These are phyloP conservation scores for Clavelina lepadiformis DNA, from an alignment of 23 tunicate genomes.

Conservation along the genomic window DNA sequence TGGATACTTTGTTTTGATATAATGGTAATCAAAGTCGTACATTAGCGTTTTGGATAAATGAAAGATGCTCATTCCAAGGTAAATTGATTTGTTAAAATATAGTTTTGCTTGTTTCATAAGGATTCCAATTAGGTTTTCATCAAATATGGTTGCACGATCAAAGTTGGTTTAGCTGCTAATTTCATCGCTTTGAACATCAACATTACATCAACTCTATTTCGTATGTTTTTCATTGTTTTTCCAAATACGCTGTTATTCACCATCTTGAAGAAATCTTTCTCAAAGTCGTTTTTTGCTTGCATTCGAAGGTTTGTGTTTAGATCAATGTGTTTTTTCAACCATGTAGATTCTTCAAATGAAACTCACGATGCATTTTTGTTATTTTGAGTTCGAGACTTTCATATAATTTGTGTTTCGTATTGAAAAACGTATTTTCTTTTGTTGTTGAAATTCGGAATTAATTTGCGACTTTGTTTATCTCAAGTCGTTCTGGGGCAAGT, in stretches of 20 bases:
- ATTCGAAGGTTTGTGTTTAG: background rate
- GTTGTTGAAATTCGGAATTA: background rate
- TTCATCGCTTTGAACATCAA: background rate
- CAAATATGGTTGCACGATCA: background rate
- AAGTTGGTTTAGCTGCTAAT: constrained; percentile 1
- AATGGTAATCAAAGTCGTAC: background rate
- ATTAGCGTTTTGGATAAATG: background rate
- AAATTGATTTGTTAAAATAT: background rate
- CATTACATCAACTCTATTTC: background rate
- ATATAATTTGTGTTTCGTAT: background rate
- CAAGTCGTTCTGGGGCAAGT: background rate
- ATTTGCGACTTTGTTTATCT: background rate
- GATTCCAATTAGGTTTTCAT: background rate
- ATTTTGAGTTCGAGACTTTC: background rate
- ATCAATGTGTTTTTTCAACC: background rate
- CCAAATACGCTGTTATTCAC: constrained; percentile 1
- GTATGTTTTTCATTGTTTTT: background rate
- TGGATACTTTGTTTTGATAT: constrained; percentile 1
- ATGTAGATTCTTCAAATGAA: background rate
- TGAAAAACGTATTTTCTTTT: background rate
- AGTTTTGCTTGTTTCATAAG: background rate
- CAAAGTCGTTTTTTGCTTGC: background rate
- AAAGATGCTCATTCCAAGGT: background rate
- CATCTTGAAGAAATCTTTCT: background rate
- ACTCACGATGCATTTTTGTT: background rate